phyloP scores from a whole-genome alignment of 2,888 invertebrate genomes.

The Glyphotaelius pellucidus region DNA sequence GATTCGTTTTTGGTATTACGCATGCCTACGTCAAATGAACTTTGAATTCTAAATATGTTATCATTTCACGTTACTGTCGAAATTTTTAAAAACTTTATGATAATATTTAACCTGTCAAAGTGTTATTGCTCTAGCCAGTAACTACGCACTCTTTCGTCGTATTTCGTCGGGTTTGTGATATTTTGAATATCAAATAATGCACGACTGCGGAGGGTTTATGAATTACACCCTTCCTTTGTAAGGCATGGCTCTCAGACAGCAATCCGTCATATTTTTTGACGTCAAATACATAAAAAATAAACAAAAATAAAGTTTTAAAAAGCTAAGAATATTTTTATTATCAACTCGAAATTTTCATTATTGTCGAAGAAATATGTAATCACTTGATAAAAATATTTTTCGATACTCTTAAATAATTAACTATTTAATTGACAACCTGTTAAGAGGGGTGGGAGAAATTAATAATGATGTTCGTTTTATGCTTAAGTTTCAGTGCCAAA shows the following conservation, averaged over 20 bases:
- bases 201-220: not conserved
- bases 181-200: not conserved
- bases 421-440: too few species aligned
- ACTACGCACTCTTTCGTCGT: not conserved
- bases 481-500: too few species aligned
- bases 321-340: not conserved
- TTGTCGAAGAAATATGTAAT: not conserved
- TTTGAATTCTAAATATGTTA: not conserved
- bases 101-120: not conserved
- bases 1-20: not conserved
- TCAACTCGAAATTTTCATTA: not conserved
- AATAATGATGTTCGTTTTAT: too few species aligned
- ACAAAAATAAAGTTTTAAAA: constrained; percentile 25
- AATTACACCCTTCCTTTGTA: constrained; percentile 31
- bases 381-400: not conserved
- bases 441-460: too few species aligned
- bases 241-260: constrained; percentile 37
- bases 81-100: not conserved
- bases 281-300: constrained; percentile 51
- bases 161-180: not conserved
- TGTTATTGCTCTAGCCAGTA: not conserved
- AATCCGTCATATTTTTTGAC: constrained; percentile 58
- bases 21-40: not conserved
- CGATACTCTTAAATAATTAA: not conserved
- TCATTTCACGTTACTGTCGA: not conserved